These are phyloP conservation scores for Lepidocyrtinus sp. DNA, from an alignment of 2,888 invertebrate species.

Conservation along the genomic window DNA sequence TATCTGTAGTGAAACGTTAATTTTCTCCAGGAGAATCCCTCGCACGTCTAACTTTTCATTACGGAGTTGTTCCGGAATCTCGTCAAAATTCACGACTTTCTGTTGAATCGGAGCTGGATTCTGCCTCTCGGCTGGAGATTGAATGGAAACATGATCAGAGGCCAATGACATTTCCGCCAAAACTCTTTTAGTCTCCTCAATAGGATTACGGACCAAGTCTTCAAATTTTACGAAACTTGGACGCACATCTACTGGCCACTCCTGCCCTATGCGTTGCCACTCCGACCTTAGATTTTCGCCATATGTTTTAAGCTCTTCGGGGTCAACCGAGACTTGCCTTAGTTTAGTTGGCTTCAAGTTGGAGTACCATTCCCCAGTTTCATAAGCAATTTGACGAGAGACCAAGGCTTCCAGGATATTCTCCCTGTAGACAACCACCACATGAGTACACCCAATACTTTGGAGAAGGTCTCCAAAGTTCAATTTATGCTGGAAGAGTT, in stretches of 20 bases:
- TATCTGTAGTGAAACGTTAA: constrained; percentile 10
- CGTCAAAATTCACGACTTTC: constrained; percentile 43
- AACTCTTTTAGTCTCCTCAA: constrained; percentile 28
- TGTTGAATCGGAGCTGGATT: constrained; percentile 37
- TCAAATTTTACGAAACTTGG: constrained; percentile 57
- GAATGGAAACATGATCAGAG: constrained; percentile 23
- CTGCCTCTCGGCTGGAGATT: constrained; percentile 29
- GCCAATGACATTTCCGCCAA: constrained; percentile 39
- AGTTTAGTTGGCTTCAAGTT: background rate
- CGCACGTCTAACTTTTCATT: constrained; percentile 30
- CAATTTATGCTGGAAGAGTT: constrained; percentile 38
- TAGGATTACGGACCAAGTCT: constrained; percentile 23
- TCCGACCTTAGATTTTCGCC: background rate
- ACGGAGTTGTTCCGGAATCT: constrained; percentile 2
- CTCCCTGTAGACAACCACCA: constrained; percentile 58
- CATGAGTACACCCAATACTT: constrained; percentile 41
- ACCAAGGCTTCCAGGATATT: constrained; percentile 38
- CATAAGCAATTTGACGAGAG: constrained; percentile 38
- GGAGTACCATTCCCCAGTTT: constrained; percentile 44
- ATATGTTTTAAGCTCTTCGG: constrained; percentile 27
- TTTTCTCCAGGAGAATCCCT: constrained; percentile 26
- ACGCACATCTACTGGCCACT: constrained; percentile 47
- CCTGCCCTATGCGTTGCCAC: constrained; percentile 45
- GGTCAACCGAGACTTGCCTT: constrained; percentile 12
- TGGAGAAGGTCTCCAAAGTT: constrained; percentile 29